These are phyloP conservation scores for Neostethus bicornis DNA, from an alignment of 2,797 vertebrate genomes.

Conservation along the genomic window DNA sequence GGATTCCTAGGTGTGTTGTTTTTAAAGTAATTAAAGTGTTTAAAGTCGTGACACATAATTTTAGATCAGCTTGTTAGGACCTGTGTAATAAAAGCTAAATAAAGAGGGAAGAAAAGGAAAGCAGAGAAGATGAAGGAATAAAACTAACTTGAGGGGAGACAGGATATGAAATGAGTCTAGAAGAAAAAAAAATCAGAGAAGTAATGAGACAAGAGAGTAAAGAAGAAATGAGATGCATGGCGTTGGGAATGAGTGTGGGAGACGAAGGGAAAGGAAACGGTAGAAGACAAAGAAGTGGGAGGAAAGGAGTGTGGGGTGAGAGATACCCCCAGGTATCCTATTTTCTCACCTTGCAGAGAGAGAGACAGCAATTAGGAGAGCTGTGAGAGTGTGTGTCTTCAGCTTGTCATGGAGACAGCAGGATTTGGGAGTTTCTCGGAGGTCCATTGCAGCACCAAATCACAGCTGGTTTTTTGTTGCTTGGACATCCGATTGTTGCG, in stretches of 20 bases:
- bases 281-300: conserved; percentile 25
- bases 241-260: background rate
- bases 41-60: too few relatives aligned
- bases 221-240: conserved; percentile 15
- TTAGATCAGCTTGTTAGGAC: too few relatives aligned
- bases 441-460: conserved; percentile 21
- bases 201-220: conserved; percentile 22
- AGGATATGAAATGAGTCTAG: background rate
- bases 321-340: conserved; percentile 64
- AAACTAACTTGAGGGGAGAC: background rate
- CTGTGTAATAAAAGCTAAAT: background rate
- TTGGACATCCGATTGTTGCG: conserved; percentile 10
- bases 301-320: conserved; percentile 38
- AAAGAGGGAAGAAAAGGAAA: background rate
- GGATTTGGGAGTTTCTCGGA: conserved; percentile 35
- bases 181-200: background rate
- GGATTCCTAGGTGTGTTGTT: too few relatives aligned
- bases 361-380: conserved; percentile 64
- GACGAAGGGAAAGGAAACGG: conserved; percentile 5
- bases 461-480: conserved; percentile 17
- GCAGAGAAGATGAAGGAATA: background rate
- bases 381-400: conserved; percentile 27
- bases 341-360: conserved; percentile 67
- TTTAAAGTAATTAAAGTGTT: too few relatives aligned
- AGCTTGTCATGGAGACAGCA: conserved; percentile 37